Evolutionary conservation across 2,797 vertebrate species (phyloP).

Genomic region (Chelidonichthys spinosus): DNA sequence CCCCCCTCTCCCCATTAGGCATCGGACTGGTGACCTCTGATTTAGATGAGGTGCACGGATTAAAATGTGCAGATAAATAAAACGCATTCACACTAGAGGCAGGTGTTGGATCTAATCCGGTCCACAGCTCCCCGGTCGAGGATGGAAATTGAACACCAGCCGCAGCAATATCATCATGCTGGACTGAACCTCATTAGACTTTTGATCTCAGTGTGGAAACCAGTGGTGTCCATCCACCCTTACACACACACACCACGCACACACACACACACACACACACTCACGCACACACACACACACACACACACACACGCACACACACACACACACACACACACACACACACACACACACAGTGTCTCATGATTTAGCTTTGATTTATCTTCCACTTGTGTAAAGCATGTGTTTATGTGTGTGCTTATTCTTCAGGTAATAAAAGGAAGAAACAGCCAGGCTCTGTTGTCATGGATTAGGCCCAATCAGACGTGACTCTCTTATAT

Average conservation of each 20-base stretch:
- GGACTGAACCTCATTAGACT: conserved; percentile 53
- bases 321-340: neutral
- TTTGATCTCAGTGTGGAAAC: conserved; percentile 59
- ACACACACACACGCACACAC: conserved; percentile 7
- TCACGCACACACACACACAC: conserved; percentile 1
- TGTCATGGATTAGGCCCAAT: conserved; percentile 73
- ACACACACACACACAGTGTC: conserved; percentile 16
- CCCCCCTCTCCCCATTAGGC: conserved; percentile 21
- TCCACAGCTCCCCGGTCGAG: conserved; percentile 26
- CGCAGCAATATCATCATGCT: conserved; percentile 57
- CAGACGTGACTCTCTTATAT: conserved; percentile 70
- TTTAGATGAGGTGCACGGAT: conserved; percentile 53
- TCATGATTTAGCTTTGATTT: conserved; percentile 67
- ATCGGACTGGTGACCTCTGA: conserved; percentile 47
- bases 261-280: neutral
- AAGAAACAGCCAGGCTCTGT: conserved; percentile 69
- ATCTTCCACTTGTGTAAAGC: conserved; percentile 38
- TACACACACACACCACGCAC: conserved; percentile 8
- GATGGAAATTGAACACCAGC: conserved; percentile 29
- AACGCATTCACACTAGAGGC: conserved; percentile 56
- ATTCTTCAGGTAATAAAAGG: conserved; percentile 48
- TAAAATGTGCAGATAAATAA: conserved; percentile 45
- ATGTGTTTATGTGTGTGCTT: conserved; percentile 32
- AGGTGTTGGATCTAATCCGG: conserved; percentile 71
- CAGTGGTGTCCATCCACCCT: conserved; percentile 36